phyloP scores from a whole-genome alignment of 2,113 vertebrate genomes.

The Andinoacara biseriatus region DNA sequence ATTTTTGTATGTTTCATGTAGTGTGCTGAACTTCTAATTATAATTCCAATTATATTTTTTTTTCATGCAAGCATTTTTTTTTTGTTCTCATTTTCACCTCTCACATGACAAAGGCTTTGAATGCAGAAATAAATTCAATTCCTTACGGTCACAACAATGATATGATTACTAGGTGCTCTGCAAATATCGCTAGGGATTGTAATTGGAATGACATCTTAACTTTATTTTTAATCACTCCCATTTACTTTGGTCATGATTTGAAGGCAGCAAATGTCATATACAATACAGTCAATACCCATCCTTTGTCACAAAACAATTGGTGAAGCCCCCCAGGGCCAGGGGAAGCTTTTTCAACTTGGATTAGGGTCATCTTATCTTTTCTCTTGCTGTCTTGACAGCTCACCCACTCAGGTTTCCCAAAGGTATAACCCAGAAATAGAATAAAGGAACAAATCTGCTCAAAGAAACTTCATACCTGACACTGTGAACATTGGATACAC shows the following conservation, averaged over 20 bases:
- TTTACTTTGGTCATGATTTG: background rate
- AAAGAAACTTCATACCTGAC: background rate
- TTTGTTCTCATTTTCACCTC: background rate
- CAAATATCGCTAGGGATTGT: background rate
- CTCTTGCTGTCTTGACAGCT: conserved; percentile 58
- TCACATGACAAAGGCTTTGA: background rate
- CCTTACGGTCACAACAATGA: no score
- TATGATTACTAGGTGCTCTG: background rate
- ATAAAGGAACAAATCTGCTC: conserved; percentile 17
- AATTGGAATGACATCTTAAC: background rate
- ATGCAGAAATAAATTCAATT: background rate
- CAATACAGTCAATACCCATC: background rate
- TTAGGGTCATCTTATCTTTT: conserved; percentile 45
- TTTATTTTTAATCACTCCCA: conserved; percentile 22
- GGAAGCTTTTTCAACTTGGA: conserved; percentile 39
- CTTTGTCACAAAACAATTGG: conserved; percentile 30
- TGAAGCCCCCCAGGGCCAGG: background rate
- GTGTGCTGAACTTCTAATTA: background rate
- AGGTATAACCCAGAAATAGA: conserved; percentile 48
- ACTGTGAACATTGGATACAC: background rate
- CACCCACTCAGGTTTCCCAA: conserved; percentile 59
- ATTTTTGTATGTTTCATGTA: conserved; percentile 3
- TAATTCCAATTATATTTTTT: background rate
- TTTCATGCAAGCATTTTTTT: background rate
- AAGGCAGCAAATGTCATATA: conserved; percentile 10